These are phyloP conservation scores for Pinna nobilis DNA, from an alignment of 1,140 invertebrate species.

Conservation along the genomic window DNA sequence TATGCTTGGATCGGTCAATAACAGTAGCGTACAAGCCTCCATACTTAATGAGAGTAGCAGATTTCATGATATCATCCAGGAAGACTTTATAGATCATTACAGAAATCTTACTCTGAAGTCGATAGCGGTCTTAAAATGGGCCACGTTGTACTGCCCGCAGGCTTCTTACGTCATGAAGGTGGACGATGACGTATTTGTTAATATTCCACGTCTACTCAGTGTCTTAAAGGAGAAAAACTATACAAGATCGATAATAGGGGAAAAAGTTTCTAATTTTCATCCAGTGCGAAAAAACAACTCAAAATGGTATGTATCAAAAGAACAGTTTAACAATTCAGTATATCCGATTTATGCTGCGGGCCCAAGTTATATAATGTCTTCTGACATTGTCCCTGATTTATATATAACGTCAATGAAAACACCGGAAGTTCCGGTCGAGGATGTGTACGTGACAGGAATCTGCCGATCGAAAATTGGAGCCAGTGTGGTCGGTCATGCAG, in stretches of 20 bases:
- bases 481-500: too few relatives aligned
- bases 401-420: conserved; percentile 56
- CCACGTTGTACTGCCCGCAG: conserved; percentile 79
- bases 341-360: conserved; percentile 72
- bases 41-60: conserved; percentile 78
- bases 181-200: conserved; percentile 74
- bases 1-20: conserved; percentile 80
- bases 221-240: neutral
- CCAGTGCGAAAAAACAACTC: conserved; percentile 63
- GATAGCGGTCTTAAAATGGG: conserved; percentile 88
- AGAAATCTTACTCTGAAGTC: conserved; percentile 92
- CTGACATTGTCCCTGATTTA: conserved; percentile 55
- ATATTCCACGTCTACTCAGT: conserved; percentile 50
- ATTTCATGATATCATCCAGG: conserved; percentile 85
- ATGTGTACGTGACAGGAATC: conserved; percentile 73
- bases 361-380: conserved; percentile 70
- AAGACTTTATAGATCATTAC: conserved; percentile 86
- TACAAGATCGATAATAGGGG: conserved; percentile 49
- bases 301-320: conserved; percentile 73
- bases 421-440: conserved; percentile 70
- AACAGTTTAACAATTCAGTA: conserved; percentile 63
- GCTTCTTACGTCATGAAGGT: conserved; percentile 77
- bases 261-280: conserved; percentile 39
- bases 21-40: conserved; percentile 70
- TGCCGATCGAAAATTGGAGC: too few relatives aligned